A percentile compares a stretch with the other conserved stretches of the same genome.
Evolutionary conservation across 2,888 invertebrate species (phyloP).

Genomic region (Arrhopalites spinosus): DNA sequence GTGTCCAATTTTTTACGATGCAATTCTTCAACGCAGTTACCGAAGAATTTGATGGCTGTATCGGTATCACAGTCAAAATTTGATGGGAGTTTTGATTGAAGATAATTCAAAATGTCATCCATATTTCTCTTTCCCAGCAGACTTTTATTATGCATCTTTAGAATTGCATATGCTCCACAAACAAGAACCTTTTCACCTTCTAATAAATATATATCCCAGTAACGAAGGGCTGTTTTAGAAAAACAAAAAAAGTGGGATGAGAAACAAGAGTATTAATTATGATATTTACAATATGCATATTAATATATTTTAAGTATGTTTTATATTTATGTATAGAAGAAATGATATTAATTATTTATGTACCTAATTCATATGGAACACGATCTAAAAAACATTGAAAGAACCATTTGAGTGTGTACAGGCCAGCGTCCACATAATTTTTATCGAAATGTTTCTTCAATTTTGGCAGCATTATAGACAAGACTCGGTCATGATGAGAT

Average conservation of each 20-base stretch:
- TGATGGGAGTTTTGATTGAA: conserved; percentile 52
- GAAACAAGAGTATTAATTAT: too few species aligned
- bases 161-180: conserved; percentile 93
- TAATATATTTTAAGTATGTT: not conserved
- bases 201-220: conserved; percentile 96
- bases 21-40: conserved; percentile 84
- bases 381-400: conserved; percentile 99
- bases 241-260: too few species aligned
- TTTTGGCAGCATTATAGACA: conserved; percentile 92
- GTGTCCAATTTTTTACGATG: conserved; percentile 81
- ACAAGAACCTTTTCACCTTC: conserved; percentile 94
- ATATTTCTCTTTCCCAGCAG: conserved; percentile 75
- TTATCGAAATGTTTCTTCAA: conserved; percentile 93
- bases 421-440: conserved; percentile 90
- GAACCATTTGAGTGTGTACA: conserved; percentile 99
- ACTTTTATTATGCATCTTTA: conserved; percentile 88
- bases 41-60: conserved; percentile 81
- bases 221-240: conserved; percentile 66
- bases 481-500: conserved; percentile 93
- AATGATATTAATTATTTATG: too few species aligned
- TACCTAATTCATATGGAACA: conserved; percentile 59
- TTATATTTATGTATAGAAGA: too few species aligned
- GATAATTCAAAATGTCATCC: conserved; percentile 74
- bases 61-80: conserved; percentile 93
- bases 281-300: not conserved